Base-by-base conservation (phyloP, 2,888 invertebrate species). In the Pristionchus exspectatus region DNA sequence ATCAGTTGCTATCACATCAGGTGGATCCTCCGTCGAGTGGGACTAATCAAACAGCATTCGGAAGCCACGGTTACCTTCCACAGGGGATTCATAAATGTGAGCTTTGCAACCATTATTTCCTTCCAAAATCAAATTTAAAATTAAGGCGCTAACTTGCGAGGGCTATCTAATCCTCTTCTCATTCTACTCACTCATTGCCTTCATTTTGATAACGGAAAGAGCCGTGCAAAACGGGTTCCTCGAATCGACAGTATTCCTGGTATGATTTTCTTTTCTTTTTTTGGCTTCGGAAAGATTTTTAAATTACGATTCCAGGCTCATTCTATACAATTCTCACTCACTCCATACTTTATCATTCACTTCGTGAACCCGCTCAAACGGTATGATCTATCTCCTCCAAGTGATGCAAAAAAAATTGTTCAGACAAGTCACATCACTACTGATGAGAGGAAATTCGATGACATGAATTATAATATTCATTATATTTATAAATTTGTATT, bases 101-200 rank as follows among this genome's bases (percentile, higher is more conserved):
- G 74, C 16, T 18, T 33, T 74, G 18, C 30, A 33, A 74, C 3
- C 2, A 5, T 0, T 30, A 7, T 14, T 30, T 27, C 27, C 12
- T 27, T 69, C 10, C 1, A 24, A 66, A 66, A 24, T n/a, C 12
- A 9, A 50, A 50, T 27, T 7, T n/a, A 1, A 33, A 38, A 3
- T 30, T 74, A 2, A 74, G 74, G 74, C 74, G 3, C 38, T 74
- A 18, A 74, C 74, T 0, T 18, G 33, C 12, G 74, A 74, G 21
- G 38, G 74, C 14, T 74, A 74, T 21, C 74, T 74, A 16, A 74
- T 74, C 38, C 21, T 74, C 38, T 74, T 74, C 74, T 74, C 74
- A 16, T 74, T 74, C 74, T 74, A 74, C 38, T 30, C 74, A 3
- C 74, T 74, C 38, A 74, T 74, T 0, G 74, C 74, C 2, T 14